Evolutionary conservation across 2,113 vertebrate genomes (phyloP), one percentile per base, ranked within the genome.

Genomic region (Oryzias javanicus): DNA sequence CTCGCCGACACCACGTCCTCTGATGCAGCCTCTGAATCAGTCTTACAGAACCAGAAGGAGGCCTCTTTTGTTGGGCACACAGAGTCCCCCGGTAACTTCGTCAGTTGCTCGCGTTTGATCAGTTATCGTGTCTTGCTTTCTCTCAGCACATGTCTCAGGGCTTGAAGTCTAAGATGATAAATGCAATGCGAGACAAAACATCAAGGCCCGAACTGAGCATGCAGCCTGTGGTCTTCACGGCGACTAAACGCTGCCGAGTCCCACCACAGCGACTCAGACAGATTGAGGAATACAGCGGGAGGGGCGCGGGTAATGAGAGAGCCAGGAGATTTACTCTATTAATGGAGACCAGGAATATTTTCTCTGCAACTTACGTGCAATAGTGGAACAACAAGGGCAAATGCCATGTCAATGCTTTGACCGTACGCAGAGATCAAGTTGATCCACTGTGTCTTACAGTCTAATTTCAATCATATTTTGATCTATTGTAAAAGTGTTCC

Each of bases 261-360:
- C 80, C 78, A 71, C 44, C 64, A 41, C 82, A 78, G 67, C 24
- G 35, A 55, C 77, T 81, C 69, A 85, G 70, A 87, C 74, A 68
- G 80, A 83, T 58, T 79, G 81, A 80, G 72, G 80, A 84, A 75
- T 66, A 75, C 60, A 59, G 61, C 66, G 68, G 77, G 80, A 83
- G 80, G 83, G 80, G 25, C 79, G 80, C 61, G 50, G 64, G 70
- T 88, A 90, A 90, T 83, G 84, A 87, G 84, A 87, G 87, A 86
- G 84, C 64, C 81, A 57, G 67, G 87, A 84, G 89, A 81, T 78
- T 84, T 72, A 78, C 74, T 82, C 74, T 76, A 79, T 86, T 86
- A 78, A 86, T 52, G 64, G 74, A 56, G 67, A n/a, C 69, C 42
- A 51, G 55, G 22, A 81, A 85, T 85, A 74, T 90, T 79, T 68